Evolutionary conservation across 1,140 invertebrate species (phyloP), one percentile per base, ranked within the genome.

Genomic region (Dreissena rostriformis): DNA sequence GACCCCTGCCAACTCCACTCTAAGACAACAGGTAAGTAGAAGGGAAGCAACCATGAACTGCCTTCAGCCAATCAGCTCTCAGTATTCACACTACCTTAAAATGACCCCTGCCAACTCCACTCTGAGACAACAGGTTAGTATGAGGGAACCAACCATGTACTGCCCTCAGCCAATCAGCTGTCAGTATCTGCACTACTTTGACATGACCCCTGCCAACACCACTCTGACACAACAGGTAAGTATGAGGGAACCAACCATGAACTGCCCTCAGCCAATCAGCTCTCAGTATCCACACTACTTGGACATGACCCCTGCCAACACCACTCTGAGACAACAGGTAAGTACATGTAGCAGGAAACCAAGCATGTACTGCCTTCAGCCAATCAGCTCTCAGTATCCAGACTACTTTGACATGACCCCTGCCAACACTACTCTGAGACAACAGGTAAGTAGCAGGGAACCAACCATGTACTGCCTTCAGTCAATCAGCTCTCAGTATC

Each of bases 101-200:
- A n/a, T n/a, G n/a, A n/a, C n/a, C n/a, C n/a, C n/a, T n/a, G n/a
- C n/a, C n/a, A n/a, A n/a, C n/a, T n/a, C n/a, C n/a, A n/a, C n/a
- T n/a, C n/a, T n/a, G n/a, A n/a, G n/a, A n/a, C n/a, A n/a, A n/a
- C n/a, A n/a, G n/a, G n/a, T n/a, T n/a, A n/a, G n/a, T n/a, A n/a
- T n/a, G n/a, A n/a, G n/a, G n/a, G 95, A 96, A 88, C 96, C 96
- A 28, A 95, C 96, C 29, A 96, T 96, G 91, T 97, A 97, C 92
- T 94, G 96, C 7, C 94, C 97, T 57, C 94, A 94, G 83, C 94
- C 95, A 26, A 94, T 95, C 57, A 88, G 86, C 29, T 77, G 51
- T 17, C 14, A 61, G 24, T 82, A 77, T 57, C 80, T 74, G 61
- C 49, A 73, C 14, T 86, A 75, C 51, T 63, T 81, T 72, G 78